A percentile compares a stretch with the other conserved stretches of the same genome.
These are phyloP conservation scores for Rhinolophus sinicus DNA, from an alignment of 2,113 vertebrate genomes.

Conservation along the genomic window DNA sequence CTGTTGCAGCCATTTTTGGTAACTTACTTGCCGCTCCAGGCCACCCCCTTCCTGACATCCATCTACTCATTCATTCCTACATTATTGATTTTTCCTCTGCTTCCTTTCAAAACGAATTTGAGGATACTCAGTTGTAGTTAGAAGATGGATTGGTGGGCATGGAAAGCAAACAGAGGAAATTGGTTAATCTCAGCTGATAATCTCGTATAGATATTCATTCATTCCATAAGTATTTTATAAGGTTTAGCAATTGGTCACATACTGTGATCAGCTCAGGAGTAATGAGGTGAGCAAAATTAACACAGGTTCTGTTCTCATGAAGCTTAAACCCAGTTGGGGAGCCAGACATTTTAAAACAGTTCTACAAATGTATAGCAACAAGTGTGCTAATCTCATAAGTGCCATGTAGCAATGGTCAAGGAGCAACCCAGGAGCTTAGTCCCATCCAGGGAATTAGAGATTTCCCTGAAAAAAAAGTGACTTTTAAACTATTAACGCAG, in stretches of 20 bases:
- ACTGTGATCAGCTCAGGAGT: background rate
- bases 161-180: background rate
- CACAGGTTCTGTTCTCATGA: background rate
- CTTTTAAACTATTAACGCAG: background rate
- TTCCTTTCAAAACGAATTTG: background rate
- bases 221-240: background rate
- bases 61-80: background rate
- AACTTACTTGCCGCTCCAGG: background rate
- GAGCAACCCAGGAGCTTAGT: background rate
- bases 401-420: background rate
- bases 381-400: background rate
- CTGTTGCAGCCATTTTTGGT: background rate
- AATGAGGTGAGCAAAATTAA: background rate
- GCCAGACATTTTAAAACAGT: background rate
- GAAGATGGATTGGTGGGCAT: background rate
- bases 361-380: background rate
- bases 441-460: background rate
- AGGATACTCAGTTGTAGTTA: background rate
- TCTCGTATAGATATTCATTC: background rate
- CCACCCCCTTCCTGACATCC: background rate
- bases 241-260: background rate
- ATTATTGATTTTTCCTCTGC: background rate
- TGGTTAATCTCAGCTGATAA: background rate
- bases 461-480: background rate
- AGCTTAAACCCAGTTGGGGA: background rate